Conservation (phyloP, 2,113 vertebrate species). For the Chloropsis cyanopogon region DNA sequence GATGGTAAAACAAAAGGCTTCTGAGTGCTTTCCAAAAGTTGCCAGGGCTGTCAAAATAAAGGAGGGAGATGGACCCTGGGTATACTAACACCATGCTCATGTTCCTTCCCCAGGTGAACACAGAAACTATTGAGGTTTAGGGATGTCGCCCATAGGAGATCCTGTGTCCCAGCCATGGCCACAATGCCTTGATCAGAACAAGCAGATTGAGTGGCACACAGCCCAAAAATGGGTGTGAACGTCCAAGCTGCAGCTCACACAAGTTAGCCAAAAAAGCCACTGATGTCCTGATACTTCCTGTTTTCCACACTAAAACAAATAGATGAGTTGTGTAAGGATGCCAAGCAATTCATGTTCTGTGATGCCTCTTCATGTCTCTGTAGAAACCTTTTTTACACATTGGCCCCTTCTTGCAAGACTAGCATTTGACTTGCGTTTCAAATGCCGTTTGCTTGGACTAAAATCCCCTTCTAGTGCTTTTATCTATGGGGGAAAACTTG, state of each 20-base stretch:
- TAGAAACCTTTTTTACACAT: background rate
- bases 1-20: background rate
- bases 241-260: background rate
- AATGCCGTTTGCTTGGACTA: background rate
- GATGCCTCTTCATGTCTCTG: background rate
- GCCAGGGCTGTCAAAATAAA: background rate
- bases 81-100: rapidly evolving
- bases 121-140: background rate
- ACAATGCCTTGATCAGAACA: background rate
- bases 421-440: background rate
- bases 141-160: rapidly evolving
- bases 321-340: slow-evolving; percentile 11
- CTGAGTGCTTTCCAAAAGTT: background rate
- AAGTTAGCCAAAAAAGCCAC: background rate
- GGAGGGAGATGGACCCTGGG: background rate
- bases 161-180: background rate
- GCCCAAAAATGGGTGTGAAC: background rate
- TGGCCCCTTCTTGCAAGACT: background rate
- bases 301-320: background rate
- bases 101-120: background rate
- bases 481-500: background rate
- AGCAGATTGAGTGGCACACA: background rate
- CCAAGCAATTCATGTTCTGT: background rate
- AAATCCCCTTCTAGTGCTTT: background rate
- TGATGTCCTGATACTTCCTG: background rate